Evolutionary conservation across 2,888 invertebrate genomes (phyloP).

Genomic region (Orchestes rusci): DNA sequence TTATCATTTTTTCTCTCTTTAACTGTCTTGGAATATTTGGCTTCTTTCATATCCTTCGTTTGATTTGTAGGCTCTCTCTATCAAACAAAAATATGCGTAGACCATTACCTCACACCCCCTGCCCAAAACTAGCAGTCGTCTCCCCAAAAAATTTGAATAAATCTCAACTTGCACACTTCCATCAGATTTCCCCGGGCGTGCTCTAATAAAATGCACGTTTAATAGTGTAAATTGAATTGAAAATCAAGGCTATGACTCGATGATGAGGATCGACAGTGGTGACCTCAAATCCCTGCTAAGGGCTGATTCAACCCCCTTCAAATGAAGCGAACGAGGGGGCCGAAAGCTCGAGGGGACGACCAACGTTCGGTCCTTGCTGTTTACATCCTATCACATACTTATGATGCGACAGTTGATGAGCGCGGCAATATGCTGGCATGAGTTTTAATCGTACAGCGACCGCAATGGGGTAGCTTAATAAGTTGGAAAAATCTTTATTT

Average conservation of each 20-base stretch:
- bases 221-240: conserved; percentile 42
- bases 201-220: conserved; percentile 35
- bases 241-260: conserved; percentile 42
- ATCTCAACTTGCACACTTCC: conserved; percentile 8
- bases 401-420: conserved; percentile 47
- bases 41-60: no score
- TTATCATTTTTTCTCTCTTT: no score
- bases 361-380: conserved; percentile 33
- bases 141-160: conserved; percentile 21
- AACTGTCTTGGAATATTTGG: no score
- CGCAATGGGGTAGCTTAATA: conserved; percentile 34
- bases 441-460: conserved; percentile 39
- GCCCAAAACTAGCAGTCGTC: no score
- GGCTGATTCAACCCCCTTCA: conserved; percentile 29
- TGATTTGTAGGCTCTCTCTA: no score
- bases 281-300: conserved; percentile 45
- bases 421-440: conserved; percentile 45
- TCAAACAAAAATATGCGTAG: no score
- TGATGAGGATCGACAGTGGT: conserved; percentile 45
- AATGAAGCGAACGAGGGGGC: conserved; percentile 8
- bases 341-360: conserved; percentile 29
- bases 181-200: conserved; percentile 20
- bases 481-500: conserved; percentile 4
- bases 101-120: no score
- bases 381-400: conserved; percentile 47